Conservation (phyloP, 1,140 invertebrate genomes). For the Zaprionus ghesquierei region DNA sequence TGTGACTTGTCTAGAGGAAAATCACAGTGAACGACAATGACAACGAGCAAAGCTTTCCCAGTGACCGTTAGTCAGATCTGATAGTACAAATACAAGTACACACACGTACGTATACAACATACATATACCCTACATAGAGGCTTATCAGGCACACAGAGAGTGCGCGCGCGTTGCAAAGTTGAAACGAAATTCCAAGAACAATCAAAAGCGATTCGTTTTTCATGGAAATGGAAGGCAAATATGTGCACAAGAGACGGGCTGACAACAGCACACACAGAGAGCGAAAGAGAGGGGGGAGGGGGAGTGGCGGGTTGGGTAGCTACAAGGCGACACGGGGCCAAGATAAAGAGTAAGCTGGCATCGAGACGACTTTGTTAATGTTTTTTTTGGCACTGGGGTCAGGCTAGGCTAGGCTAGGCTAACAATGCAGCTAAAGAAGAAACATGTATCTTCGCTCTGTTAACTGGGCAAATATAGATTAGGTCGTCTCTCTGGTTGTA, state of each 20-base stretch:
- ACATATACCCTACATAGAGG: conserved; percentile 1
- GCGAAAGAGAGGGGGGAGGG: conserved; percentile 6
- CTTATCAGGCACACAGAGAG: conserved; percentile 36
- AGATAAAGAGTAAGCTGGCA: conserved; percentile 21
- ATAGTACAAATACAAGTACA: conserved; percentile 31
- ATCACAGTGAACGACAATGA: too few species aligned
- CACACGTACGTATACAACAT: conserved; percentile 2
- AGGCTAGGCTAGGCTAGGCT: background rate
- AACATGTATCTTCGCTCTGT: background rate
- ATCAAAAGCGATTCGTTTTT: conserved; percentile 76
- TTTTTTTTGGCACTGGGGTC: background rate
- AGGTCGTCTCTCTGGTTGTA: conserved; percentile 20
- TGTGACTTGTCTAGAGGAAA: background rate
- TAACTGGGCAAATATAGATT: conserved; percentile 22
- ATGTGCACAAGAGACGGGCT: conserved; percentile 33
- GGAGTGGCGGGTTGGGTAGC: background rate
- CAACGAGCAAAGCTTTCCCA: conserved; percentile 16
- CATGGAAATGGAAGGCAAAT: conserved; percentile 65
- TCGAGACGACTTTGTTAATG: conserved; percentile 3
- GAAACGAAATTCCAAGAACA: conserved; percentile 66
- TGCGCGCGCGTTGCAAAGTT: conserved; percentile 67
- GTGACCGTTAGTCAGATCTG: conserved; percentile 12
- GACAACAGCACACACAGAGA: conserved; percentile 1
- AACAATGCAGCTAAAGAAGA: background rate
- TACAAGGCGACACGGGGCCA: background rate